These are phyloP conservation scores for Criorhina ranunculi DNA, from an alignment of 2,888 invertebrate species.

Conservation along the genomic window DNA sequence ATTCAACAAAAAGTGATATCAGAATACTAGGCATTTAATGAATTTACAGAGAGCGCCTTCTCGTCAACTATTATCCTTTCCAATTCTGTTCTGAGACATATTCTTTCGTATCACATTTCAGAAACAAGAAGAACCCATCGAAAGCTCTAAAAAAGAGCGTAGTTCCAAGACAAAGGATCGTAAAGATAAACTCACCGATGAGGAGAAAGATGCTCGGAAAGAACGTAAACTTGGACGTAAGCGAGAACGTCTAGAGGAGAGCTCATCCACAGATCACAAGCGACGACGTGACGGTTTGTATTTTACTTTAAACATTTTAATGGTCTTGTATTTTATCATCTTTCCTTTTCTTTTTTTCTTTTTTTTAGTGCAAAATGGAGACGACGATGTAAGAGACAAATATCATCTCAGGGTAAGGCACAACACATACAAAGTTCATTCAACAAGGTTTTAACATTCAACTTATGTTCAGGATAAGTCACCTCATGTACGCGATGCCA, in stretches of 20 bases:
- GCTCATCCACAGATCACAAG: slow-evolving; percentile 89
- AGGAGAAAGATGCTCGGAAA: slow-evolving; percentile 91
- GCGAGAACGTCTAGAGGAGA: slow-evolving; percentile 91
- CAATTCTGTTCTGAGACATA: slow-evolving; percentile 38
- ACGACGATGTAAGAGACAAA: slow-evolving; percentile 90
- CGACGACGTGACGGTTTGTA: slow-evolving; percentile 90
- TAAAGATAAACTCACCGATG: slow-evolving; percentile 89
- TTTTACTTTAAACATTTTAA: slow-evolving; percentile 14
- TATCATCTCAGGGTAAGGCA: slow-evolving; percentile 90
- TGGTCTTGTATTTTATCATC: too few species aligned
- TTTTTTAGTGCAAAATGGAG: slow-evolving; percentile 88
- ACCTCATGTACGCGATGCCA: slow-evolving; percentile 87
- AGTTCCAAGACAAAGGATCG: slow-evolving; percentile 86
- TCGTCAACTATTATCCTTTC: not conserved
- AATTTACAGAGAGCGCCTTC: slow-evolving; percentile 27
- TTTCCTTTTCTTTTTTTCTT: slow-evolving; percentile 51
- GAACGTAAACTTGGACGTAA: slow-evolving; percentile 93
- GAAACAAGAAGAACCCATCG: slow-evolving; percentile 82
- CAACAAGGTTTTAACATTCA: slow-evolving; percentile 58
- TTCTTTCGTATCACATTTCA: slow-evolving; percentile 80
- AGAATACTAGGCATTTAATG: slow-evolving; percentile 29
- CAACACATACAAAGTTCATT: slow-evolving; percentile 62
- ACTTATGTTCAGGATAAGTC: slow-evolving; percentile 89
- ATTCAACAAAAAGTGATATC: slow-evolving; percentile 52
- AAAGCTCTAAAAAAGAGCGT: slow-evolving; percentile 85